Percentiles rank a stretch among this genome's conserved stretches.
Evolutionary conservation across 2,888 invertebrate species (phyloP).

Genomic region (Girardia tigrina): DNA sequence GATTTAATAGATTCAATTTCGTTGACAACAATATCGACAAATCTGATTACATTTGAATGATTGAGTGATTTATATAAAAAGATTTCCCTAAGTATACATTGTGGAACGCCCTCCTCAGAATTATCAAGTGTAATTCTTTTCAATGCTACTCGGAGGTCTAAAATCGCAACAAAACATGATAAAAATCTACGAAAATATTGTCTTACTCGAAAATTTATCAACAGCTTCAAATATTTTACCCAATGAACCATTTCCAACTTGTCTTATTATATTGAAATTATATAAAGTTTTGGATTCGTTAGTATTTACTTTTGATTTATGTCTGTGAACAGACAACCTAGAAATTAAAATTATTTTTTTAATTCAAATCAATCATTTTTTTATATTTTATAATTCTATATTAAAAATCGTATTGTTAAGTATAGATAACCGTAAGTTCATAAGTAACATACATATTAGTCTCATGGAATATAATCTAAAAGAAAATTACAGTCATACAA

Average conservation of each 20-base stretch:
- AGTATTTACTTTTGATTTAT: background rate
- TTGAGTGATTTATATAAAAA: background rate
- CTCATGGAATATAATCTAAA: too few relatives aligned
- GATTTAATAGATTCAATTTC: background rate
- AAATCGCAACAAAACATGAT: too few relatives aligned
- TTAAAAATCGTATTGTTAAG: too few relatives aligned
- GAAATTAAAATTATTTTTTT: too few relatives aligned
- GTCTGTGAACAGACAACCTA: background rate
- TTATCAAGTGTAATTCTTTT: background rate
- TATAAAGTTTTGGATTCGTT: background rate
- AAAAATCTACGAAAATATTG: too few relatives aligned
- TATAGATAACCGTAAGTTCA: too few relatives aligned
- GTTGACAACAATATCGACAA: slow-evolving; percentile 4
- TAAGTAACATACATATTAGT: too few relatives aligned
- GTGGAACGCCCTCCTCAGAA: background rate
- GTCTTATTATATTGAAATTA: background rate
- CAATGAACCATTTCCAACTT: background rate
- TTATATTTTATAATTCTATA: too few relatives aligned
- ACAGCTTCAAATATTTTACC: slow-evolving; percentile 11
- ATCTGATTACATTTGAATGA: background rate
- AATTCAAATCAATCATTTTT: too few relatives aligned
- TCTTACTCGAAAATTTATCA: slow-evolving; percentile 1
- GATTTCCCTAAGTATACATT: background rate
- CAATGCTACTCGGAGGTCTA: background rate
- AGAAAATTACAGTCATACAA: too few relatives aligned